Evolutionary conservation across 2,113 vertebrate genomes (phyloP), one percentile per base, ranked within the genome.

Genomic region (Mungos mungo): DNA sequence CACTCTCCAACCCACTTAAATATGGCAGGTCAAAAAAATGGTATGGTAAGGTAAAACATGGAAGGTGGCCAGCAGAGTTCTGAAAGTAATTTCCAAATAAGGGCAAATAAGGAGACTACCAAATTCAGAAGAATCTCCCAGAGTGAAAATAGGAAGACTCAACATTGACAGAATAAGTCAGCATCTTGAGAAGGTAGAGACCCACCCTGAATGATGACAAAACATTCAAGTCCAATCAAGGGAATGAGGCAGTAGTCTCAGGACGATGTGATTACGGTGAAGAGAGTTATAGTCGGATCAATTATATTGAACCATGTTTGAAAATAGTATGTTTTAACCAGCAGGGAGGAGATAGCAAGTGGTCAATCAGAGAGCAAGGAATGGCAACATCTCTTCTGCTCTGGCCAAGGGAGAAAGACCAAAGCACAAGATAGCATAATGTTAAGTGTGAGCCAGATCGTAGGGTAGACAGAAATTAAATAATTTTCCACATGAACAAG

Each of bases 321-420:
- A 86, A 96, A 81, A 97, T 63, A 90, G 65, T 45, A 54, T 54
- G 35, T 86, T 87, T 81, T 82, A 97, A 86, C 45, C 63, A 92
- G 54, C 72, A 81, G 60, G 35, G 31, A 93, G 33, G 74, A 72
- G 85, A 69, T 71, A 66, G 35, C 27, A 88, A 80, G 21, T 63
- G 88, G 38, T 74, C 79, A 79, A 23, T 84, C 90, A 96, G 79
- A 84, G 41, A 91, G 82, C 23, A 79, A 68, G 54, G 63, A 50
- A 52, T 65, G n/a, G 60, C 52, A 69, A 23, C 19, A 38, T 71
- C 7, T 76, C 41, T 85, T 96, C 57, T 81, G 71, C 15, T 29
- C 31, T 79, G 79, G 65, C 60, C 50, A 18, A n/a, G 31, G 31
- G 3, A 54, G n/a, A 90, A 16, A 88, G 47, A 19, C 69, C 47